A percentile compares a stretch with the other conserved stretches of the same genome.
Evolutionary conservation across 2,888 invertebrate genomes (phyloP).

Genomic region (Lumbricus terrestris): DNA sequence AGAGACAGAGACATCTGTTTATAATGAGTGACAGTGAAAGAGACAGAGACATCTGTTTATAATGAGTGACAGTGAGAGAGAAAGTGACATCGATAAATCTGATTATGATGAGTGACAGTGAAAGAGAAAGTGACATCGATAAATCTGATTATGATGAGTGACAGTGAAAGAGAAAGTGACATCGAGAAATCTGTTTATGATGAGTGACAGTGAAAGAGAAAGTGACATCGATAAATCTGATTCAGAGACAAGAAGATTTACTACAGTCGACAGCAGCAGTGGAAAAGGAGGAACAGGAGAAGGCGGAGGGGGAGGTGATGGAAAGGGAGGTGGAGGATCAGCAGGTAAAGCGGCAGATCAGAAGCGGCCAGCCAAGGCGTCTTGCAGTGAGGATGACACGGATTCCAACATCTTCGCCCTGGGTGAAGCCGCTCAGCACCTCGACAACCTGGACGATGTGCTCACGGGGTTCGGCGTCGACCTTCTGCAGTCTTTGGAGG

Average conservation of each 20-base stretch:
- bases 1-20: background rate
- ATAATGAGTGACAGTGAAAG: too few relatives aligned
- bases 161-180: too few relatives aligned
- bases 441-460: constrained; percentile 38
- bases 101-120: too few relatives aligned
- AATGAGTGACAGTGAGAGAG: too few relatives aligned
- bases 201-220: background rate
- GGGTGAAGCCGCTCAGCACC: constrained; percentile 37
- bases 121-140: too few relatives aligned
- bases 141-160: background rate
- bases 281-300: background rate
- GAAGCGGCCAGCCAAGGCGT: background rate
- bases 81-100: too few relatives aligned
- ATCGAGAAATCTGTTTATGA: too few relatives aligned
- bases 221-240: background rate
- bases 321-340: background rate
- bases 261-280: background rate
- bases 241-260: background rate
- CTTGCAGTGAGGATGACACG: constrained; percentile 31
- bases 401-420: constrained; percentile 40
- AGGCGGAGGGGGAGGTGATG: background rate
- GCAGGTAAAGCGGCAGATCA: background rate
- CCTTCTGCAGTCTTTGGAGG: constrained; percentile 26
- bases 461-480: constrained; percentile 33
- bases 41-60: too few relatives aligned